These are phyloP conservation scores for Galerucella nymphaeae DNA, from an alignment of 2,888 invertebrate species.

Conservation along the genomic window DNA sequence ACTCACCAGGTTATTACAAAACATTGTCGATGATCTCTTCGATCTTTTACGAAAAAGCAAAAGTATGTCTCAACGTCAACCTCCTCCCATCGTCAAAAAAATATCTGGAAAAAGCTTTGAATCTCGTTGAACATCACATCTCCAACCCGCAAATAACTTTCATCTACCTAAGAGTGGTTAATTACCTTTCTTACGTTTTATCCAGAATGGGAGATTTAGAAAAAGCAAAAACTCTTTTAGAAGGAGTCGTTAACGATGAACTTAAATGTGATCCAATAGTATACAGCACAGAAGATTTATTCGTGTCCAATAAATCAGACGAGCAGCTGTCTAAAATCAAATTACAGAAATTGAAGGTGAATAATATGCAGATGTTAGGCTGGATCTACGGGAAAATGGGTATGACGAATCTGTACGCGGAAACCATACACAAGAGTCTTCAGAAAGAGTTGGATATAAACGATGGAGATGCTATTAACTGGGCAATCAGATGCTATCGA, in stretches of 20 bases:
- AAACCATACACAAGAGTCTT: constrained; percentile 70
- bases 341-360: constrained; percentile 70
- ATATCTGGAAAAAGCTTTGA: constrained; percentile 55
- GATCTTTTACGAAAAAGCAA: constrained; percentile 61
- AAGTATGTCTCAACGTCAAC: constrained; percentile 55
- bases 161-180: constrained; percentile 69
- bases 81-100: constrained; percentile 51
- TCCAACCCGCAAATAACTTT: constrained; percentile 61
- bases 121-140: constrained; percentile 51
- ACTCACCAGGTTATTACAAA: constrained; percentile 51
- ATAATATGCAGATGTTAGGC: constrained; percentile 73
- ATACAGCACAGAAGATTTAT: constrained; percentile 69
- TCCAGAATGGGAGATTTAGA: constrained; percentile 68
- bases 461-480: constrained; percentile 70
- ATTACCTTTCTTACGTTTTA: constrained; percentile 70
- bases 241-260: constrained; percentile 63
- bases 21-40: constrained; percentile 60
- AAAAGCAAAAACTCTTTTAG: constrained; percentile 67
- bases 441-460: constrained; percentile 69
- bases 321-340: constrained; percentile 49
- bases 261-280: constrained; percentile 50
- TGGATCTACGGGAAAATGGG: constrained; percentile 71
- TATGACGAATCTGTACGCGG: constrained; percentile 67
- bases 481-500: constrained; percentile 69
- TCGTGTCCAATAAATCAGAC: constrained; percentile 58